Evolutionary conservation across 2,113 vertebrate species (phyloP), one percentile per base, ranked within the genome.

Genomic region (Pteruthius melanotis): DNA sequence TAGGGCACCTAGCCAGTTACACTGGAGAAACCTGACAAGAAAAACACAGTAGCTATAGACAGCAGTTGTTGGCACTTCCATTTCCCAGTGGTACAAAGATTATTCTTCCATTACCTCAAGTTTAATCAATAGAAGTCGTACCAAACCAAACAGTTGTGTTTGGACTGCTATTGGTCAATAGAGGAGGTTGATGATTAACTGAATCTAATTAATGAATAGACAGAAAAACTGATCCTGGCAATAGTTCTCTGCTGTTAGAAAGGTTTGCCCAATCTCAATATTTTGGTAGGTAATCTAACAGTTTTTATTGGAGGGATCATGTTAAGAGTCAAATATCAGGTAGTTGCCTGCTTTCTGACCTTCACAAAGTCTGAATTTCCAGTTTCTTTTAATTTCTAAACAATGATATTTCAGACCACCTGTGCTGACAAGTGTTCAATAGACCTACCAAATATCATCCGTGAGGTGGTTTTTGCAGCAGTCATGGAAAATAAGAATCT

Each of bases 261-360:
- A 20, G 4, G 3, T 50, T 66, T 71, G 23, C 3, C 16, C 4
- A 4, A 2, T 78, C 7, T 75, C 5, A 0, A 10, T 63, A 59
- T 79, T 61, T 44, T 52, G 10, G 8, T 31, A 59, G 17, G 30
- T 45, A 83, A 83, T 50, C 19, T 16, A 44, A 54, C 3, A 65
- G 7, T 31, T 57, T 78, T 81, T 82, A 50, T 66, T 30, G 9
- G 6, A 82, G 7, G 26, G 2, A 42, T 79, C 8, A 11, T 44
- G 26, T 33, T 31, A 56, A 56, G 23, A 76, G 31, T 61, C 15
- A 78, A n/a, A 12, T 35, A 10, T 53, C 27, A 40, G 19, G 6
- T 9, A 47, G 26, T 14, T 92, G 35, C 20, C 14, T 71, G 31
- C 8, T 90, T 95, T 89, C 49, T 91, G 87, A 39, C 16, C 18